Evolutionary conservation across 2,113 vertebrate species (phyloP), one percentile per base, ranked within the genome.

Genomic region (Paraplagusia blochii): DNA sequence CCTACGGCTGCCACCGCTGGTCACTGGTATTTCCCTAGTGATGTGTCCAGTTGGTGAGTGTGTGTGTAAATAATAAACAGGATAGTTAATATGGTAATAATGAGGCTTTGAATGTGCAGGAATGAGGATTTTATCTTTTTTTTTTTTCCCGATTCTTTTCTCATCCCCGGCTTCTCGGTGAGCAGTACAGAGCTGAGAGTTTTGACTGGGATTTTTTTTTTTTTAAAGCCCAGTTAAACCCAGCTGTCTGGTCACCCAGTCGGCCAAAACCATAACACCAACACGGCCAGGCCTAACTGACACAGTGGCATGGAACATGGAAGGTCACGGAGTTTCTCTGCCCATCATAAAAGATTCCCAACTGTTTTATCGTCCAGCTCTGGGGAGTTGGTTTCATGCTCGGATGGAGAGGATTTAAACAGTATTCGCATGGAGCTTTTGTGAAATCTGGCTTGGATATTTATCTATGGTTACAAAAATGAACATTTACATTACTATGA

Each of bases 261-360:
- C 68, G 5, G 73, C 79, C 76, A 84, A 84, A 69, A 43, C 61
- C 53, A 59, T 50, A 77, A 74, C 59, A 56, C 72, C 58, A 49
- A 69, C 71, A 77, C 74, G 72, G 70, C 59, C 40, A 12, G 52
- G 52, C 63, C 63, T 72, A 68, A 77, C 75, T 53, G 52, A 70
- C 83, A 70, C 43, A 81, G 74, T 73, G 62, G 56, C 16, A 53
- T 66, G 65, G 33, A 64, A 48, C 68, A 49, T 38, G 8, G 57
- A 70, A 78, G 79, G 76, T 83, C 76, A 72, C 57, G 65, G 74
- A 86, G 82, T 85, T 88, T 75, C 50, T 81, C 63, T 71, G 58
- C 72, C 44, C 52, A 63, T 71, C 46, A 46, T 51, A 10, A 49
- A 65, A 50, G 58, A 67, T 56, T 68, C 56, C 36, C 64, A 45